phyloP scores from a whole-genome alignment of 2,888 invertebrate genomes.

The Diplolepis rosae region DNA sequence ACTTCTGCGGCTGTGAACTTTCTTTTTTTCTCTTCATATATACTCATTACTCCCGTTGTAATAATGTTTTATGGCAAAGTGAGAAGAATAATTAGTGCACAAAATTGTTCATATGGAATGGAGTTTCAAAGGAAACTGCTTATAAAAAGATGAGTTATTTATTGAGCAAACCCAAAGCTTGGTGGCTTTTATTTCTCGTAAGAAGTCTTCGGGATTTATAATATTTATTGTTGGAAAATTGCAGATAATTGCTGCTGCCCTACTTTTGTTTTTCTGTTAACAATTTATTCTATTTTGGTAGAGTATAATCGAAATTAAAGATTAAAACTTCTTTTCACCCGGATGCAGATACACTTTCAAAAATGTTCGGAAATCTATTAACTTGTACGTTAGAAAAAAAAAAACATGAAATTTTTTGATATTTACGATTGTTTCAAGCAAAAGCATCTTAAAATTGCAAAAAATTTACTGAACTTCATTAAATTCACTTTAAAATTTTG shows the following conservation, averaged over 20 bases:
- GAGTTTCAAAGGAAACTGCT: not conserved
- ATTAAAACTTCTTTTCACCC: not conserved
- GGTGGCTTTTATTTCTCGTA: not conserved
- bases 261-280: not conserved
- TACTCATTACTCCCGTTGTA: not conserved
- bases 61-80: not conserved
- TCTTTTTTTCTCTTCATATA: slow-evolving; percentile 6
- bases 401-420: too few relatives aligned
- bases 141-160: not conserved
- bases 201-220: not conserved
- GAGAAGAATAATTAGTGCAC: slow-evolving; percentile 3
- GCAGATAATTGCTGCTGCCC: not conserved
- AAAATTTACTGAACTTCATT: too few relatives aligned
- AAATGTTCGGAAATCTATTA: too few relatives aligned
- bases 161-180: not conserved
- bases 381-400: too few relatives aligned
- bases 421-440: too few relatives aligned
- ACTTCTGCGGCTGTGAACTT: not conserved
- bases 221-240: not conserved
- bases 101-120: not conserved
- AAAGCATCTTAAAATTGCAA: too few relatives aligned
- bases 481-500: too few relatives aligned
- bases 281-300: not conserved
- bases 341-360: too few relatives aligned
- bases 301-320: not conserved